Evolutionary conservation across 92 coral and sea anemone genomes (phyloP).

Genomic region (Parazoanthus swiftii): DNA sequence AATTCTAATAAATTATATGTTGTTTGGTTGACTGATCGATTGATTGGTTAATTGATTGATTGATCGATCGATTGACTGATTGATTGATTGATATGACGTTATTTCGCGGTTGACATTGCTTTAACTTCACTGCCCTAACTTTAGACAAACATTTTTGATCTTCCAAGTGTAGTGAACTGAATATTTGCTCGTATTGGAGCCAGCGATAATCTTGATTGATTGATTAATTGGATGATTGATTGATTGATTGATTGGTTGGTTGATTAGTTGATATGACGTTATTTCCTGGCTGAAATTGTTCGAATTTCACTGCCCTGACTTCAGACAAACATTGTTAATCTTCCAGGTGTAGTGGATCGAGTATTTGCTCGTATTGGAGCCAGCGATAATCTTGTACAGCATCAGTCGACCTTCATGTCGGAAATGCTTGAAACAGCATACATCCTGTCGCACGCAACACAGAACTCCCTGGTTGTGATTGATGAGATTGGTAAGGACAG

Average conservation of each 20-base stretch:
- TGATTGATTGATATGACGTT: too few relatives aligned
- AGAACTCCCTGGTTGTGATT: constrained; percentile 75
- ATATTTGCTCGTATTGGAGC: constrained; percentile 90
- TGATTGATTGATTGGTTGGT: not conserved
- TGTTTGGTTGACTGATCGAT: not conserved
- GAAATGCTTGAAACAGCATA: constrained; percentile 89
- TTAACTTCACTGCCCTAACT: too few relatives aligned
- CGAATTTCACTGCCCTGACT: too few relatives aligned
- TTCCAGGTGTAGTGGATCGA: constrained; percentile 74
- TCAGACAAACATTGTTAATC: not conserved
- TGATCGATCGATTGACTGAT: too few relatives aligned
- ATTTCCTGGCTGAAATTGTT: not conserved
- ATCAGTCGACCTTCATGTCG: constrained; percentile 87
- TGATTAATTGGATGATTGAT: too few relatives aligned
- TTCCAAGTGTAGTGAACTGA: constrained; percentile 72
- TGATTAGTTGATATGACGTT: too few relatives aligned
- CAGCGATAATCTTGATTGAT: constrained; percentile 70
- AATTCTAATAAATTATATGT: too few relatives aligned
- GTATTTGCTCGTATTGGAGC: constrained; percentile 90
- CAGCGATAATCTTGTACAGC: constrained; percentile 86
- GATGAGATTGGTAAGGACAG: constrained; percentile 76
- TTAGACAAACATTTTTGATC: not conserved
- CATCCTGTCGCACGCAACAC: constrained; percentile 80
- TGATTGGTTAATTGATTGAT: not conserved
- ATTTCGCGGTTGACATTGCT: not conserved